A percentile compares a stretch with the other conserved stretches of the same genome.
Conservation (phyloP, 2,888 invertebrate species). For the Ennomos erosarius region DNA sequence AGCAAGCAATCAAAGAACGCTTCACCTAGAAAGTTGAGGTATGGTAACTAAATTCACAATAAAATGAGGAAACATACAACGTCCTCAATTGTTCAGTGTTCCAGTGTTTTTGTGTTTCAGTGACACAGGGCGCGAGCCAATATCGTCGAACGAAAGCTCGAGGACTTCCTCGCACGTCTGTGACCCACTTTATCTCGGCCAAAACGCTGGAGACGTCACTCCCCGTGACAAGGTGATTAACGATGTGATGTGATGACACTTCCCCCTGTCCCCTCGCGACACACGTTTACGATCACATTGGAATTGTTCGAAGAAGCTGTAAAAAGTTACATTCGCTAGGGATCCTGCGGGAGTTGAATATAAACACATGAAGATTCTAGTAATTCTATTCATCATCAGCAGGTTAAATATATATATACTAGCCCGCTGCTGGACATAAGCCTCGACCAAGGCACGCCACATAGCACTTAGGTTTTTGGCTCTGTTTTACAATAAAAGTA, state of each 20-base stretch:
- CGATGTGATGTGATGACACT: conserved; percentile 60
- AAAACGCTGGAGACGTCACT: conserved; percentile 60
- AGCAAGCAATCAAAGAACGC: too few relatives aligned
- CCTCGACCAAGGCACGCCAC: too few relatives aligned
- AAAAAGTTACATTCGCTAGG: conserved; percentile 31
- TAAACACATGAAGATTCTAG: conserved; percentile 25
- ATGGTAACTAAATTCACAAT: too few relatives aligned
- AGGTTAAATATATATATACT: too few relatives aligned
- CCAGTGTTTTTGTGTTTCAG: too few relatives aligned
- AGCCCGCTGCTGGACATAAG: too few relatives aligned
- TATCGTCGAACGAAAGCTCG: conserved; percentile 9
- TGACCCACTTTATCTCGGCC: conserved; percentile 47
- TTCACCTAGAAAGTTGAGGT: too few relatives aligned
- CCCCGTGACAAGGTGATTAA: conserved; percentile 73
- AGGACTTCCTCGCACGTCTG: conserved; percentile 6
- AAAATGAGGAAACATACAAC: too few relatives aligned
- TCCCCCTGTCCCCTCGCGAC: conserved; percentile 9
- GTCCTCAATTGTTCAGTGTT: too few relatives aligned
- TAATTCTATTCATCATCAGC: too few relatives aligned
- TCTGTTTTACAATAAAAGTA: too few relatives aligned
- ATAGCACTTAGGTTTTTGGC: too few relatives aligned
- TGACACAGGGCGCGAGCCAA: conserved; percentile 1
- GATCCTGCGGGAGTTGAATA: conserved; percentile 26
- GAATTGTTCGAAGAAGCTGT: conserved; percentile 30
- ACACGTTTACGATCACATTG: conserved; percentile 24